Conservation (phyloP, 2,113 vertebrate species). For the Eulemur rufifrons region DNA sequence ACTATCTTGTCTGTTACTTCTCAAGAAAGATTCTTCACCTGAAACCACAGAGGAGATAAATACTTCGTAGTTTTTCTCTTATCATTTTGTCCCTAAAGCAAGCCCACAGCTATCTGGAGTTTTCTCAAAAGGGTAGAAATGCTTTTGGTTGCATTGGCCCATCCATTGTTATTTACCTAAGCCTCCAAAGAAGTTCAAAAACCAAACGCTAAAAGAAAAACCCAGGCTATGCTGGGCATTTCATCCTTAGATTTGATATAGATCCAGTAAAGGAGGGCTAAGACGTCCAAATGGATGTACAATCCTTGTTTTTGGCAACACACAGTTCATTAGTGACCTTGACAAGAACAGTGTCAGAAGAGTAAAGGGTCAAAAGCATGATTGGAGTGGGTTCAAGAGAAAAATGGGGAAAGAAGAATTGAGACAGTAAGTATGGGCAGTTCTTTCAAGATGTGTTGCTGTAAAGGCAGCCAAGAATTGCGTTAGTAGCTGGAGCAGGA, state of each 20-base stretch:
- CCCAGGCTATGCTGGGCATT: not conserved
- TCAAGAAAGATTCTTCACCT: conserved; percentile 30
- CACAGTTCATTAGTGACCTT: not conserved
- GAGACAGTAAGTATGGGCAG: not conserved
- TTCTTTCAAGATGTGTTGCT: conserved; percentile 18
- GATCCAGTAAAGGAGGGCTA: not conserved
- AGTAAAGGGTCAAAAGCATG: conserved; percentile 14
- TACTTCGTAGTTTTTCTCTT: conserved; percentile 17
- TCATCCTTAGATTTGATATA: not conserved
- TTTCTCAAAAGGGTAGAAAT: conserved; percentile 1
- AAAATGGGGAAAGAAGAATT: not conserved
- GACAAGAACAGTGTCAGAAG: not conserved
- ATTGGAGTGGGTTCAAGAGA: not conserved
- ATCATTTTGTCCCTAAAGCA: conserved; percentile 16
- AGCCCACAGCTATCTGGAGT: not conserved
- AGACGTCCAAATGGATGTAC: not conserved
- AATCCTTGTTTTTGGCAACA: not conserved
- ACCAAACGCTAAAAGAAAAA: not conserved
- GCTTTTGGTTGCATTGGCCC: not conserved
- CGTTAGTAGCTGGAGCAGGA: not conserved
- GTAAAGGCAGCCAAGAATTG: not conserved
- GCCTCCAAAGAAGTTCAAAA: conserved; percentile 22
- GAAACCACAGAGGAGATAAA: conserved; percentile 44
- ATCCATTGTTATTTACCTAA: not conserved
- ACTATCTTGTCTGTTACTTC: not conserved